Base-by-base conservation (phyloP, 1,140 invertebrate species). In the Scaptomyza graminum region DNA sequence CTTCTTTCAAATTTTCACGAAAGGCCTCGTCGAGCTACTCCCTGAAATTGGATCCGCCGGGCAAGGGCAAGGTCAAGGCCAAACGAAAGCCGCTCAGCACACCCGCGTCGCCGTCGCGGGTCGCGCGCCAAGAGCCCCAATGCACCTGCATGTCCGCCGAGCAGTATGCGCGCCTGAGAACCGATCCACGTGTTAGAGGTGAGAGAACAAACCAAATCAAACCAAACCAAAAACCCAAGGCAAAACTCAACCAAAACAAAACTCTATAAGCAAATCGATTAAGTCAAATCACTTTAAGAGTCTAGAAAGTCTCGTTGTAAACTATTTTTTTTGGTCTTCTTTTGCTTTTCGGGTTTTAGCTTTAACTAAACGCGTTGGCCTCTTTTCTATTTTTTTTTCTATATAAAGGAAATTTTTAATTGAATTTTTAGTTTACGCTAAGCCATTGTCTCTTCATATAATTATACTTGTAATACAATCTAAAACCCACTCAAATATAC, bases 11-110 rank as follows among this genome's bases (percentile, higher is more conserved):
- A 94, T 98, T 98, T 94, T 97, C 97, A 90, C 95, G 98, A 92
- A 99, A 99, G 94, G 97, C 97, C 79, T 98, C 97, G 67, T 98
- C 97, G 81, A 98, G 97, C 89, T 98, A 98, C 93, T 98, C 97
- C 79, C 94, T 99, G 76, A 97, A 98, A 94, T 93, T 98, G 92
- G 97, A 98, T 91, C 95, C 96, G 64, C 95, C 95, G 65, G 96
- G 95, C 90, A 96, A 96, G 93, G 95, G 96, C 92, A 96, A 96
- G 92, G 94, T 95, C 83, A 97, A 97, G 92, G 93, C 95, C 92
- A 95, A 96, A 93, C 93, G 95, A 92, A 98, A 97, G 94, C 97
- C 97, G 13, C 93, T 97, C 49, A 98, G 97, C 68, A 99, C 97
- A 31, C 98, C 97, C 50, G 97, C 97, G 15, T 98, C 97, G 70